Base-by-base conservation (phyloP, 2,888 invertebrate species). In the Scelioninae gen. 2 region DNA sequence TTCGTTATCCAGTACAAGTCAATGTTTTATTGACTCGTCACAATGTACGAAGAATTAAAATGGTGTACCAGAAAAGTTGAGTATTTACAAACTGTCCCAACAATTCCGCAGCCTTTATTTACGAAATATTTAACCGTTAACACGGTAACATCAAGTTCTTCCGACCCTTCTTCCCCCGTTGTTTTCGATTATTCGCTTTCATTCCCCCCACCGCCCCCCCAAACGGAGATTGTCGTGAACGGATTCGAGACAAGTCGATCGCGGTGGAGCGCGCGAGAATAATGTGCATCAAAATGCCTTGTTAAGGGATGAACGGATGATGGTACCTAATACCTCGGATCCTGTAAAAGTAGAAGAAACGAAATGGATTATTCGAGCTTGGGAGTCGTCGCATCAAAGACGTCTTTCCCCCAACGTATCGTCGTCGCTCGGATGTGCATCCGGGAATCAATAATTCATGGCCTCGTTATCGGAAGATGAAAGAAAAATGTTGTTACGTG, bases 281-380 rank as follows among this genome's bases (percentile, higher is more conserved):
- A 70, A 61, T 57, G 70, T 43, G 50, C 41, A 39, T 35, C 52
- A 58, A 71, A 71, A 45, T 33, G 33, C 52, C 52, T 64, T 71
- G 58, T 64, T 64, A 71, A 45, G 64, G 39, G 48, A 60, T 53
- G 63, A 70, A 71, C 45, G 37, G 48, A 52, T 71, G 50, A 71
- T 37, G 28, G n/a, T 57, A 33, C 22, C 22, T 35, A 35, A 57
- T 50, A 37, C 41, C 19, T 25, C 41, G 46, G 18, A 50, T 63
- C 46, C 22, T n/a, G 19, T 13, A 37, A 69, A 55, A 55, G 57
- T 48, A 57, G n/a, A 18, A 31, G 31, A 45, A 61, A 48, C 39
- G 18, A 28, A 55, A 63, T 46, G 16, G 3, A n/a, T 35, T 41
- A 45, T 33, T 61, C 11, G n/a, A 2, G 7, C 5, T 15, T 15